Evolutionary conservation across 1,140 invertebrate species (phyloP), one percentile per base, ranked within the genome.

Genomic region (Harpegnathos saltator): DNA sequence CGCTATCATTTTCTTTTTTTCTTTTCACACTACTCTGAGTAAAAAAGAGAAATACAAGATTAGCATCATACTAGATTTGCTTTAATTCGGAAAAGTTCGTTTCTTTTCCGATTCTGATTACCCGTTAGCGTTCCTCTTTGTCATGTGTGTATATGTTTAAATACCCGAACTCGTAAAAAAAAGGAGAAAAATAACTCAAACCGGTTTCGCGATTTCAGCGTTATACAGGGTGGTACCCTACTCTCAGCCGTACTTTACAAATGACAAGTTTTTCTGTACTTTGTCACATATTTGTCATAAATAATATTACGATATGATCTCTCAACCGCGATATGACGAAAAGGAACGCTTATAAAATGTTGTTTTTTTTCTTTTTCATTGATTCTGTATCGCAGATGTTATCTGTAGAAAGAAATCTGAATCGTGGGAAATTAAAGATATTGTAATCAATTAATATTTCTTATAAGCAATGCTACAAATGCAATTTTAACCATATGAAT

Each of bases 1-100:
- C 75, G 92, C 91, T 82, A 94, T 91, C 94, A 95, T 95, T 87
- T 94, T 95, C 86, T 94, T 95, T 91, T 91, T 93, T 84, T n/a
- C 58, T 75, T 52, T 48, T 74, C 17, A 29, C 9, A 14, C n/a
- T 62, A 38, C 17, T 4, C 0, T 19, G 26, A 65, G 9, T 66
- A 66, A 58, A 50, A n/a, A 11, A 33, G 33, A 38, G 22, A 82
- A 66, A 56, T 65, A 17, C 24, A 3, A 26, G 38, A 63, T 65
- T 56, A 77, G 58, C 12, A 44, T 54, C 19, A 0, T n/a, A 4
- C 15, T 15, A 62, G 24, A 69, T 52, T n/a, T 63, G 26, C n/a
- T 52, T 11, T 56, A 65, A 63, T 33, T n/a, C 9, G 33, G 33
- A 24, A 59, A 26, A 58, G 22, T 59, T 62, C 0, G 14, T 50